phyloP scores from a whole-genome alignment of 2,888 invertebrate genomes.

The Drosophila anceps region DNA sequence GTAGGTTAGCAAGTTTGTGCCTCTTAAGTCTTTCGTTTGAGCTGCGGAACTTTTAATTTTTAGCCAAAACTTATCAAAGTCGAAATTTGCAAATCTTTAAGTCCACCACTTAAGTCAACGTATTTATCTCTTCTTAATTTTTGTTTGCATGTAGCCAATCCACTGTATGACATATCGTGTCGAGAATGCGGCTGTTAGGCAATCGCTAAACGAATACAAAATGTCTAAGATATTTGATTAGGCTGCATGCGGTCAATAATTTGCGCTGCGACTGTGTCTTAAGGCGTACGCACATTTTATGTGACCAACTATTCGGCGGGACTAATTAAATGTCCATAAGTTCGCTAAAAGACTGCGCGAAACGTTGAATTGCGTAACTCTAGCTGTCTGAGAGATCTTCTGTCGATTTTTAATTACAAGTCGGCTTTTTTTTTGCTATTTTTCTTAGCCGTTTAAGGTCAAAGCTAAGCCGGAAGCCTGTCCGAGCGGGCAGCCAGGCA shows the following conservation, averaged over 20 bases:
- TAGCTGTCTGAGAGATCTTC: constrained; percentile 61
- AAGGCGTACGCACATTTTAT: constrained; percentile 44
- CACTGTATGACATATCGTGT: constrained; percentile 12
- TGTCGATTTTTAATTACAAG: constrained; percentile 68
- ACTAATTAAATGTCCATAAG: constrained; percentile 66
- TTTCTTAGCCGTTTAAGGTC: constrained; percentile 69
- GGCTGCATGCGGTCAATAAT: constrained; percentile 14
- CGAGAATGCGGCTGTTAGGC: constrained; percentile 37
- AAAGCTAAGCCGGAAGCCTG: constrained; percentile 75
- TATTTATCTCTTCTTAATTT: not conserved
- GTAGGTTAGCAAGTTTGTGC: not conserved
- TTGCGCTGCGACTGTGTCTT: not conserved
- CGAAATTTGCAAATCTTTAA: not conserved
- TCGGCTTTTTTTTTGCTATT: constrained; percentile 56
- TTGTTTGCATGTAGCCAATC: not conserved
- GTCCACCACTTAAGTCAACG: not conserved
- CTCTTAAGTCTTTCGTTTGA: not conserved
- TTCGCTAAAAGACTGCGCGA: constrained; percentile 9
- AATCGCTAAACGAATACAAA: constrained; percentile 21
- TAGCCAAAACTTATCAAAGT: not conserved
- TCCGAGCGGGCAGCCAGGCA: constrained; percentile 6
- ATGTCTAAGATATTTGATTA: constrained; percentile 28
- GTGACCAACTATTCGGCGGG: constrained; percentile 24
- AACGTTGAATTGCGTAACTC: constrained; percentile 52
- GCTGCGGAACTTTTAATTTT: not conserved